A percentile compares a stretch with the other conserved stretches of the same genome.
These are phyloP conservation scores for Setipinna tenuifilis DNA, from an alignment of 2,797 vertebrate species.

Conservation along the genomic window DNA sequence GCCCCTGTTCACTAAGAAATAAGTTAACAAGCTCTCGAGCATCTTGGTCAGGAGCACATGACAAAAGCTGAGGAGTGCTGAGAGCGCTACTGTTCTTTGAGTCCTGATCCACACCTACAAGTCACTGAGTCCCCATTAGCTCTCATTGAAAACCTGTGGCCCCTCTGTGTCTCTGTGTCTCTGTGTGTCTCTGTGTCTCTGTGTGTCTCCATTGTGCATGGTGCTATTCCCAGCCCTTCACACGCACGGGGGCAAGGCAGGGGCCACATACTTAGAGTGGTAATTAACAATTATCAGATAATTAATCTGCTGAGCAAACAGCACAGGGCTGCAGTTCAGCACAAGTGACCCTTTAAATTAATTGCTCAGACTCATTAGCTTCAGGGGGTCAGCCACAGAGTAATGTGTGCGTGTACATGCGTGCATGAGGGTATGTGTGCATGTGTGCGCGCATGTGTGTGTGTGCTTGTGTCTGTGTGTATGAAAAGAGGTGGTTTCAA, in stretches of 20 bases:
- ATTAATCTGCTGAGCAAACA: conserved; percentile 36
- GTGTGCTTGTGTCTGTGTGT: neutral
- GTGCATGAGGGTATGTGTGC: too few species aligned
- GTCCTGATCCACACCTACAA: neutral
- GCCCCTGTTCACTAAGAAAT: neutral
- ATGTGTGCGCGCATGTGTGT: too few species aligned
- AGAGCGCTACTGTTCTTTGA: too few species aligned
- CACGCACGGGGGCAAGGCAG: conserved; percentile 12
- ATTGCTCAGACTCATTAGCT: conserved; percentile 9
- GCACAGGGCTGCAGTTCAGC: conserved; percentile 15
- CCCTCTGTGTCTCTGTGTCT: neutral
- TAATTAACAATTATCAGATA: conserved; percentile 52
- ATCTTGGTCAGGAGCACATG: neutral
- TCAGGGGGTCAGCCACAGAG: neutral
- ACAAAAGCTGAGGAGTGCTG: neutral
- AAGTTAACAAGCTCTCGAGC: neutral
- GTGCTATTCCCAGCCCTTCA: conserved; percentile 23
- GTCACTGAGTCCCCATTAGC: neutral
- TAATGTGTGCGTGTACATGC: neutral
- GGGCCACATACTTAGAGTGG: conserved; percentile 31
- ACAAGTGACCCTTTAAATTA: conserved; percentile 13
- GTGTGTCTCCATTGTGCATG: conserved; percentile 1
- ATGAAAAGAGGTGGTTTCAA: neutral
- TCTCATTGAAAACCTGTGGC: neutral
- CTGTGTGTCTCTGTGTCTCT: neutral